Base-by-base conservation (phyloP, 1,140 invertebrate genomes). In the Drosophila insularis region DNA sequence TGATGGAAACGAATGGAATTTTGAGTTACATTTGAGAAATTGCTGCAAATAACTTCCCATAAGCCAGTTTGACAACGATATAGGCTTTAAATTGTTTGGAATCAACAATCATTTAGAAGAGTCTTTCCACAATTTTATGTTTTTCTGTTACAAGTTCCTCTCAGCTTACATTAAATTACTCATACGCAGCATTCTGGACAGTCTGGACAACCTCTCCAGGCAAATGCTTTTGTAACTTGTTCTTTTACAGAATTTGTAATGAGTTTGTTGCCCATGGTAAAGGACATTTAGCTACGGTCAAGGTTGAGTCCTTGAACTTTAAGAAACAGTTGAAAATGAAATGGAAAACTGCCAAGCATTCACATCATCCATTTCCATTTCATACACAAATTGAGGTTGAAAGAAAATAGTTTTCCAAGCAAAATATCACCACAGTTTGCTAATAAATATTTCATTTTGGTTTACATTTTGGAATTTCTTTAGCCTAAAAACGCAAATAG, bases 401-500 rank as follows among this genome's bases (percentile, higher is more conserved):
- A 50, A 17, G 17, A n/a, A 65, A 59, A 54, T 13, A n/a, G 32
- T 40, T 50, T 17, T 8, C n/a, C 5, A 56, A 31, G 2, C n/a
- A 14, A 4, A 31, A 14, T n/a, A 27, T 13, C 32, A 37, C 58
- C 27, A 63, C 46, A 63, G n/a, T 54, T 69, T 68, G 32, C 37
- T 10, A 31, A 31, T 55, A 55, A 55, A 55, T 31, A n/a, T 31
- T 55, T 55, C 3, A 55, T 55, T 10, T 31, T 27, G 21, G 13
- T n/a, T 55, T 55, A 19, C 56, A 17, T 53, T 74, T 68, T 3
- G 53, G 14, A 21, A 68, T 27, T 54, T 54, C 19, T 4, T 23
- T 43, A 35, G 23, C 46, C n/a, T 7, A 19, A n/a, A 55, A 70
- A 81, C 77, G 79, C 79, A 81, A 81, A 81, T 81, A 58, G 32